Conservation (phyloP, 2,113 vertebrate species). For the Chaetorhynchus papuensis region DNA sequence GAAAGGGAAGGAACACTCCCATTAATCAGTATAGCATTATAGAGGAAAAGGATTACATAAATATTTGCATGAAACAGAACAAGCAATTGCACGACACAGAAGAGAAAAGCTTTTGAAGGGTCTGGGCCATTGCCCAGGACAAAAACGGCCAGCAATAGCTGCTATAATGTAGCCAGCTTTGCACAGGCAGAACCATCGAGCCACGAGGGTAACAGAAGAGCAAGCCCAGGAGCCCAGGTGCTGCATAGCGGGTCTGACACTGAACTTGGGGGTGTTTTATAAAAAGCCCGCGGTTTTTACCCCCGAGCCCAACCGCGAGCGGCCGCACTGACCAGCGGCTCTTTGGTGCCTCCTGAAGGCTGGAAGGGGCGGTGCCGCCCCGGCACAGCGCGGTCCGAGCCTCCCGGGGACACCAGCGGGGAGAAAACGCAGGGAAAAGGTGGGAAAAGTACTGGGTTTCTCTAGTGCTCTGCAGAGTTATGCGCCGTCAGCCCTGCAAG, state of each 20-base stretch:
- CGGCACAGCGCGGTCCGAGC: neutral
- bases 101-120: neutral
- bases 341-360: neutral
- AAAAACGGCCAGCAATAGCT: neutral
- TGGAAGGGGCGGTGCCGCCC: neutral
- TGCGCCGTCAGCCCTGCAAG: neutral
- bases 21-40: neutral
- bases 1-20: neutral
- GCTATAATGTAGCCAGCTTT: neutral
- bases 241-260: fast-evolving
- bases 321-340: neutral
- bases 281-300: neutral
- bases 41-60: neutral
- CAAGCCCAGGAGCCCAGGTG: too few species aligned
- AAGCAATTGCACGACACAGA: neutral
- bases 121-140: neutral
- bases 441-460: neutral
- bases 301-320: fast-evolving
- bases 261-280: neutral
- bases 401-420: fast-evolving
- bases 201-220: neutral
- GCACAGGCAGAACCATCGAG: neutral
- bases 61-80: neutral
- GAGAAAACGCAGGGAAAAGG: fast-evolving
- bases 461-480: neutral